Conservation (phyloP, 2,888 invertebrate species). For the Tortrix viridana region DNA sequence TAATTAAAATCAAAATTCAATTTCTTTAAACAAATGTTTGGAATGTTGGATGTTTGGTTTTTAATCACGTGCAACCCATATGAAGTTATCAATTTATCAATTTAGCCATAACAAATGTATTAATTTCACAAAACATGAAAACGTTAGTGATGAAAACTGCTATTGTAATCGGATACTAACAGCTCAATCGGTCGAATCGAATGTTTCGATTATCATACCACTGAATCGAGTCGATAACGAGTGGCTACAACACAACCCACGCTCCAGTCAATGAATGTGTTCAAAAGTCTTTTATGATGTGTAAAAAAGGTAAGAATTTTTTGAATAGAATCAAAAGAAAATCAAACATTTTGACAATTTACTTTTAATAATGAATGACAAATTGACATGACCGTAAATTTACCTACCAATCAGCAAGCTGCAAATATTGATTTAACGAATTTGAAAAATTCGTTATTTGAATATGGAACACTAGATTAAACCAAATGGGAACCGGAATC, state of each 20-base stretch:
- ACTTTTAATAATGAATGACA: too few relatives aligned
- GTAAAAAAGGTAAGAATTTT: neutral
- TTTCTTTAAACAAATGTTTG: too few relatives aligned
- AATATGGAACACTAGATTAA: neutral
- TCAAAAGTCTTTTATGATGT: neutral
- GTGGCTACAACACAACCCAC: neutral
- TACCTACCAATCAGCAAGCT: too few relatives aligned
- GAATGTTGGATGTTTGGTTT: too few relatives aligned
- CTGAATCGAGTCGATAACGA: conserved; percentile 23
- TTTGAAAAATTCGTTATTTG: too few relatives aligned
- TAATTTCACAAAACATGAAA: conserved; percentile 32
- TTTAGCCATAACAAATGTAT: conserved; percentile 23
- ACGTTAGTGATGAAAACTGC: conserved; percentile 37
- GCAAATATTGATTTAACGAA: too few relatives aligned
- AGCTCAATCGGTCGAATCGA: conserved; percentile 39
- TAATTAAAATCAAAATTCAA: too few relatives aligned
- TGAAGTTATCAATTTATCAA: conserved; percentile 6
- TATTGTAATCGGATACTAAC: conserved; percentile 44
- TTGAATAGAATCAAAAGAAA: neutral
- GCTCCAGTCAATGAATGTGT: neutral
- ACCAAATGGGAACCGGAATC: neutral
- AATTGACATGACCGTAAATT: too few relatives aligned
- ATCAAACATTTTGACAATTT: too few relatives aligned
- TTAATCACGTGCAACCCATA: too few relatives aligned
- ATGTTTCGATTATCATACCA: conserved; percentile 29